phyloP scores from a whole-genome alignment of 2,888 invertebrate species.

The Drosophila atripex region DNA sequence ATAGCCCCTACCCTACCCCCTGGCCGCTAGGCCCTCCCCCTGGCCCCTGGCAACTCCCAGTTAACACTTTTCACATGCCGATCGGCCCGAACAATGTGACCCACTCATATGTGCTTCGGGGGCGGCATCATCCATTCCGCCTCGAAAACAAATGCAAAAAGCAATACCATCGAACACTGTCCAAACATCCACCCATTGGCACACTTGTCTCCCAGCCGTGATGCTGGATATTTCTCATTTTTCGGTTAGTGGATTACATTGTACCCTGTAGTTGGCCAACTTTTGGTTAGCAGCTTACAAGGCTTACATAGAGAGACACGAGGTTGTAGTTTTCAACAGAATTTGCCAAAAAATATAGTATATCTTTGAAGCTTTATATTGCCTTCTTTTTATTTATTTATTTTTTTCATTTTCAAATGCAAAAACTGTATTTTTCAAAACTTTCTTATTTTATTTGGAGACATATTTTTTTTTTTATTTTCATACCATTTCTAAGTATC shows the following conservation, averaged over 20 bases:
- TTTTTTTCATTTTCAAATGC: no score
- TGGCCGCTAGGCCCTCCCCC: slow-evolving; percentile 8
- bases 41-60: slow-evolving; percentile 20
- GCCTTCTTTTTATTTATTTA: no score
- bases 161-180: slow-evolving; percentile 23
- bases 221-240: background rate
- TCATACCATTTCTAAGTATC: no score
- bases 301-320: background rate
- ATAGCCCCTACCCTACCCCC: background rate
- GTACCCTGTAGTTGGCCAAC: background rate
- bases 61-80: slow-evolving; percentile 68
- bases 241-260: background rate
- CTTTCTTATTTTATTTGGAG: no score
- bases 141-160: background rate
- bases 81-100: slow-evolving; percentile 40
- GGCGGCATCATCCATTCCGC: background rate
- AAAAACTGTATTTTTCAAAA: no score
- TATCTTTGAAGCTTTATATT: no score
- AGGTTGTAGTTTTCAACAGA: no score
- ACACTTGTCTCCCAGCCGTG: background rate
- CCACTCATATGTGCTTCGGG: slow-evolving; percentile 34
- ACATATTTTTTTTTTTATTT: no score
- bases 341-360: no score
- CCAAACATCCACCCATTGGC: slow-evolving; percentile 17
- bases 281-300: slow-evolving; percentile 1